Conservation (phyloP, 2,888 invertebrate species). For the Dryococelus australis region DNA sequence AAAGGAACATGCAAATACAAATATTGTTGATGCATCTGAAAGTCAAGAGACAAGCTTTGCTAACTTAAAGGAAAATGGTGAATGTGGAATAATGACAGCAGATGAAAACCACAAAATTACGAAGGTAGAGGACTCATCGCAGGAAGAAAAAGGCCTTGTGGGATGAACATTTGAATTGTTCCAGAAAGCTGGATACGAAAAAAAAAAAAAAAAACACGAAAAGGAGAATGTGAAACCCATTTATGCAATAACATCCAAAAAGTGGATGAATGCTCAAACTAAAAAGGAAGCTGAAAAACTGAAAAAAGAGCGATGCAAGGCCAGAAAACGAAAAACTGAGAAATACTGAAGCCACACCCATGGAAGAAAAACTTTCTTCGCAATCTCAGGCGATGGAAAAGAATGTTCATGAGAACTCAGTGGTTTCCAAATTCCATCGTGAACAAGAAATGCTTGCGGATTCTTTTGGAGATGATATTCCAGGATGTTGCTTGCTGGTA, state of each 20-base stretch:
- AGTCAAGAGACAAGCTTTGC: neutral
- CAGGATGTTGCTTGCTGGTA: neutral
- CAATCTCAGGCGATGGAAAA: neutral
- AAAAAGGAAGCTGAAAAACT: neutral
- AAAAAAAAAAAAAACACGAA: too few species aligned
- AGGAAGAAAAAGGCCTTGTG: neutral
- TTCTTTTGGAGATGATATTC: neutral
- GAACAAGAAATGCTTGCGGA: neutral
- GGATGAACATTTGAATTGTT: neutral
- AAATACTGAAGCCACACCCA: neutral
- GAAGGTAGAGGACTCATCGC: neutral
- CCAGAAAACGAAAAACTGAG: conserved; percentile 1
- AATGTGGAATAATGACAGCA: neutral
- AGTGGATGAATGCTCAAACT: neutral
- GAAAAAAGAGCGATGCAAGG: neutral
- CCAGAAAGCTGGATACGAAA: neutral
- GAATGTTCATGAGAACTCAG: neutral
- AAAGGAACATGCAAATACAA: neutral
- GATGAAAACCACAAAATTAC: neutral
- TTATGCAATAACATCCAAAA: too few species aligned
- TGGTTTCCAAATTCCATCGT: neutral
- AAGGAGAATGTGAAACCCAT: neutral
- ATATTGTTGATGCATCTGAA: neutral
- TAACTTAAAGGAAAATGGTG: neutral
- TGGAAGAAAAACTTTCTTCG: neutral